Percentiles rank a stretch among this genome's conserved stretches.
phyloP scores from a whole-genome alignment of 2,797 vertebrate species.

The Diceros bicornis region DNA sequence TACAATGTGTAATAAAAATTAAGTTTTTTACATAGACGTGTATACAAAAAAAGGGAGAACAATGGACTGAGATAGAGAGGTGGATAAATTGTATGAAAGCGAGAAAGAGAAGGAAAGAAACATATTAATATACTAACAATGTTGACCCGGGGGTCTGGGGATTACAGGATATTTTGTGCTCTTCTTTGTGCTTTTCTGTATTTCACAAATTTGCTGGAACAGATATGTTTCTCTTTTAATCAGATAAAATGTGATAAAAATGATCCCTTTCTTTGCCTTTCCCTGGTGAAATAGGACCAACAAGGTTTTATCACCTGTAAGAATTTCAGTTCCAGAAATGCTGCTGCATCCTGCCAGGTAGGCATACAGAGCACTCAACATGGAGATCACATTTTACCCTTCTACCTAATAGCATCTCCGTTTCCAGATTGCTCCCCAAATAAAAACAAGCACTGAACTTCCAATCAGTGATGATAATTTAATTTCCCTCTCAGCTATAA shows the following conservation, averaged over 20 bases:
- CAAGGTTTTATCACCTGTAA: not conserved
- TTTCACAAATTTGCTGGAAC: conserved; percentile 11
- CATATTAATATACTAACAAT: not conserved
- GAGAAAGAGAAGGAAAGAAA: not conserved
- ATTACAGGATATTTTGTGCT: conserved; percentile 15
- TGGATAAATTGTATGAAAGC: not conserved
- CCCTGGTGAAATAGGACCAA: not conserved
- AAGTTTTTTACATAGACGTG: not conserved
- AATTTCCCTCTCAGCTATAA: conserved; percentile 87
- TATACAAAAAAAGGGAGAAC: not conserved
- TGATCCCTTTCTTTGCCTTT: not conserved
- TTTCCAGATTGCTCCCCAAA: conserved; percentile 87
- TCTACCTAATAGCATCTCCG: conserved; percentile 73
- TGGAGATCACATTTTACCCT: conserved; percentile 63
- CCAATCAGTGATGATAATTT: conserved; percentile 88
- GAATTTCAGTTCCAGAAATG: conserved; percentile 62
- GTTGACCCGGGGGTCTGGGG: not conserved
- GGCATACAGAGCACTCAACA: not conserved
- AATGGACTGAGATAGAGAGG: not conserved
- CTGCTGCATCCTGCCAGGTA: not conserved
- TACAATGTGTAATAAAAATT: not conserved
- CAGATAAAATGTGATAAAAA: not conserved
- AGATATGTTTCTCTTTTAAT: not conserved
- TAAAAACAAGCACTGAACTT: conserved; percentile 86
- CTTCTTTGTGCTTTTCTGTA: not conserved